Conservation (phyloP, 1,140 invertebrate genomes). For the Tenebrio molitor region DNA sequence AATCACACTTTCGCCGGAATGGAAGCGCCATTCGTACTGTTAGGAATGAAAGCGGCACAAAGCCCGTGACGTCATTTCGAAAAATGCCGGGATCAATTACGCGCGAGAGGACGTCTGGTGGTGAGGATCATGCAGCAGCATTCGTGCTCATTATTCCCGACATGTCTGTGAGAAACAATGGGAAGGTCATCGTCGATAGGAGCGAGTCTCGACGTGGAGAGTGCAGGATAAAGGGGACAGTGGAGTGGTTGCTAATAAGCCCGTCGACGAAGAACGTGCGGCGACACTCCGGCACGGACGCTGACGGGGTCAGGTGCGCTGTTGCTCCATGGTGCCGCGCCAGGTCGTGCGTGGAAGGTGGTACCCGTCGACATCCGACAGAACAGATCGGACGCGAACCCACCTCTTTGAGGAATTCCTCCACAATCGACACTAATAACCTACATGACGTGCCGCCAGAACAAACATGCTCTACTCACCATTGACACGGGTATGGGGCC, state of each 20-base stretch:
- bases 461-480: too few relatives aligned
- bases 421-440: too few relatives aligned
- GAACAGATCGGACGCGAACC: too few relatives aligned
- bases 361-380: too few relatives aligned
- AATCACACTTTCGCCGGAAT: conserved; percentile 24
- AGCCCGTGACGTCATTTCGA: conserved; percentile 4
- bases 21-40: not conserved
- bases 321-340: too few relatives aligned
- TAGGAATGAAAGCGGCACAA: not conserved
- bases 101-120: conserved; percentile 10
- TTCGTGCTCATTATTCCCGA: conserved; percentile 44
- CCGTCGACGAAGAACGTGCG: conserved; percentile 34
- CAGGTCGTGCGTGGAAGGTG: too few relatives aligned
- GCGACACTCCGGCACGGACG: conserved; percentile 31
- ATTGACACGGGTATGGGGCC: conserved; percentile 88
- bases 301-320: not conserved
- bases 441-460: too few relatives aligned
- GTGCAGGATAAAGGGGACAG: conserved; percentile 39
- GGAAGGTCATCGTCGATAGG: conserved; percentile 44
- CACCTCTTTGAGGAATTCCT: too few relatives aligned
- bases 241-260: conserved; percentile 45
- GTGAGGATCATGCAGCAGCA: conserved; percentile 4
- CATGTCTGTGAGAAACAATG: conserved; percentile 45
- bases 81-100: conserved; percentile 8
- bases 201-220: conserved; percentile 11